These are phyloP conservation scores for Aepyceros melampus DNA, from an alignment of 2,113 vertebrate species.

Conservation along the genomic window DNA sequence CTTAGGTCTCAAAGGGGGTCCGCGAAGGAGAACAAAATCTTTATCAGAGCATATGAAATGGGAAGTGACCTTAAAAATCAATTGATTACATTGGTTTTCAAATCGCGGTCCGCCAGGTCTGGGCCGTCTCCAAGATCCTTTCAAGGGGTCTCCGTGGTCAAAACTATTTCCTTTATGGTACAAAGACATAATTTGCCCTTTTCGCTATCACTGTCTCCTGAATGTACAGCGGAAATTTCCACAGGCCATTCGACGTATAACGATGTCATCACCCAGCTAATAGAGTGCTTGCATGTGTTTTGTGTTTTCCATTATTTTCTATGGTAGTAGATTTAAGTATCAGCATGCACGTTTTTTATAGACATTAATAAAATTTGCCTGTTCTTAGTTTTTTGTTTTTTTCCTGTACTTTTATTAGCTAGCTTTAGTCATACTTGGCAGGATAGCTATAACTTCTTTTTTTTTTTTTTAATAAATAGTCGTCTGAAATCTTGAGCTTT, in stretches of 20 bases:
- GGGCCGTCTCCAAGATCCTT: neutral
- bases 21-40: neutral
- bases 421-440: neutral
- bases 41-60: neutral
- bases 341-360: neutral
- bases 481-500: conserved; percentile 15
- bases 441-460: neutral
- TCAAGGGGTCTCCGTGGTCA: neutral
- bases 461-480: neutral
- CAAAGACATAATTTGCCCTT: neutral
- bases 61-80: neutral
- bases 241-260: neutral
- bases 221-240: conserved; percentile 44
- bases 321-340: neutral
- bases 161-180: neutral
- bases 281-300: neutral
- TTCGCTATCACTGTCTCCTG: neutral
- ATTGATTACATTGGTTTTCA: neutral
- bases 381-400: neutral
- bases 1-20: neutral
- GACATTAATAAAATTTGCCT: neutral
- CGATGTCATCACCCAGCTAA: neutral
- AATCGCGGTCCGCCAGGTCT: neutral
- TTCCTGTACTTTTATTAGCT: neutral
- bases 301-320: conserved; percentile 12